These are phyloP conservation scores for Empis stercorea DNA, from an alignment of 2,888 invertebrate species.

Conservation along the genomic window DNA sequence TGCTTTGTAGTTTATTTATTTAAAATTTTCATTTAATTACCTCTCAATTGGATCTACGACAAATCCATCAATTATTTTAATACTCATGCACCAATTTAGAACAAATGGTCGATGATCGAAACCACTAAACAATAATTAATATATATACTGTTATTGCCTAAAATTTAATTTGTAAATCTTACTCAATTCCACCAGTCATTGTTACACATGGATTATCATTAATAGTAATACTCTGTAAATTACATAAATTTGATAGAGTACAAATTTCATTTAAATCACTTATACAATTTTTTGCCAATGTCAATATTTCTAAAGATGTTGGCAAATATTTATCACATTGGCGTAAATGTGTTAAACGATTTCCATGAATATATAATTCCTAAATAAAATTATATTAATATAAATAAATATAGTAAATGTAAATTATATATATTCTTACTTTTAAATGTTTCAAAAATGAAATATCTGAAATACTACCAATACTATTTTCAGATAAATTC, in stretches of 20 bases:
- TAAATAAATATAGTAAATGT: slow-evolving; percentile 9
- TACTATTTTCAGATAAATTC: slow-evolving; percentile 81
- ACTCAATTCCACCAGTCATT: slow-evolving; percentile 65
- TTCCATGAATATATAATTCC: slow-evolving; percentile 76
- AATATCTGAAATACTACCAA: slow-evolving; percentile 72
- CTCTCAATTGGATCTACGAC: slow-evolving; percentile 83
- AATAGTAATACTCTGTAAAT: slow-evolving; percentile 69
- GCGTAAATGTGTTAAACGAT: slow-evolving; percentile 67
- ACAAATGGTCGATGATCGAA: slow-evolving; percentile 88
- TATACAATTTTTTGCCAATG: slow-evolving; percentile 71
- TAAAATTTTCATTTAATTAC: slow-evolving; percentile 24
- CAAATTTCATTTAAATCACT: slow-evolving; percentile 76
- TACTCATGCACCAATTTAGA: slow-evolving; percentile 83
- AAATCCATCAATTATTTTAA: slow-evolving; percentile 78
- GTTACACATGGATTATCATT: slow-evolving; percentile 79
- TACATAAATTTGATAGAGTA: slow-evolving; percentile 60
- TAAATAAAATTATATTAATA: slow-evolving; percentile 30
- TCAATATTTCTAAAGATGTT: slow-evolving; percentile 55
- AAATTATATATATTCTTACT: slow-evolving; percentile 39
- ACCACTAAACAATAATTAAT: slow-evolving; percentile 41
- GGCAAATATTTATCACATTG: slow-evolving; percentile 77
- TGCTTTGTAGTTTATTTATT: not conserved
- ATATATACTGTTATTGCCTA: no score
- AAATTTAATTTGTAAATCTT: slow-evolving; percentile 29
- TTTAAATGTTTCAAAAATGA: slow-evolving; percentile 69